Evolutionary conservation across 1,140 invertebrate species (phyloP).

Genomic region (Meloidogyne hapla): DNA sequence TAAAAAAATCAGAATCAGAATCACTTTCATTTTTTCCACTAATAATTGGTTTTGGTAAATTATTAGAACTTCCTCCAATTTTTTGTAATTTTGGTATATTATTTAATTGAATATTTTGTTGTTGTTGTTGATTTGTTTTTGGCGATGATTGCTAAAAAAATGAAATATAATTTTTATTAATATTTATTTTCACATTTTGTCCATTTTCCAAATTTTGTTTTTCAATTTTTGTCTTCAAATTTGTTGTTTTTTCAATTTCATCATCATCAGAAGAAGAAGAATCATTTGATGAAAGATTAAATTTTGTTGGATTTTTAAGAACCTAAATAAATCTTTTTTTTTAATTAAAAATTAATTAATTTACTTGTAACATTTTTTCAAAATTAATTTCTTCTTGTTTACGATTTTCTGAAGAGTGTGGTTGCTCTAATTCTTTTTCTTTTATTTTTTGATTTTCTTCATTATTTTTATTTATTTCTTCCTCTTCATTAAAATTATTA

Average conservation of each 20-base stretch:
- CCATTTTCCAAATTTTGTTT: background rate
- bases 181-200: background rate
- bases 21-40: background rate
- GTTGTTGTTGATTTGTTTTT: too few species aligned
- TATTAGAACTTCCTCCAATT: background rate
- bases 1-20: background rate
- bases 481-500: background rate
- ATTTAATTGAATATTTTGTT: background rate
- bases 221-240: background rate
- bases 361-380: background rate
- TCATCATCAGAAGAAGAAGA: background rate
- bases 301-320: background rate
- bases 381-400: background rate
- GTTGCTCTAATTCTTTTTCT: background rate
- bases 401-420: background rate
- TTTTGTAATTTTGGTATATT: background rate
- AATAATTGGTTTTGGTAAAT: background rate
- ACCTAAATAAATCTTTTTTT: background rate
- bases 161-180: background rate
- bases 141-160: background rate
- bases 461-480: background rate
- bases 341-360: background rate
- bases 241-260: background rate
- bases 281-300: conserved; percentile 1
- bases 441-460: too few species aligned